Evolutionary conservation across 2,888 invertebrate species (phyloP).

Genomic region (Pristionchus entomophagus): DNA sequence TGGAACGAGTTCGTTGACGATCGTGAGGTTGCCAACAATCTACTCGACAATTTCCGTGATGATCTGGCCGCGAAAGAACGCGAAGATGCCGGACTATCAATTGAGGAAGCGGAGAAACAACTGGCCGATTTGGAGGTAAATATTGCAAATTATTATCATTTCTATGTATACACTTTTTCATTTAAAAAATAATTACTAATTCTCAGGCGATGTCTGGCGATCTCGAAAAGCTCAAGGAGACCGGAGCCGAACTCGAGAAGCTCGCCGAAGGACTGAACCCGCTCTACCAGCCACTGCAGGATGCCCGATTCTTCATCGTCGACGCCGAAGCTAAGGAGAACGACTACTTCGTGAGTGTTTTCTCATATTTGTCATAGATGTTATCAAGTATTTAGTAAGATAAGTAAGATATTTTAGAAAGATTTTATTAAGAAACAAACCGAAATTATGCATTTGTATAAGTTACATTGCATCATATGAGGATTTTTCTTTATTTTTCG

Average conservation of each 20-base stretch:
- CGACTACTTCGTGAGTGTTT: constrained; percentile 27
- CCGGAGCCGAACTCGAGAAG: background rate
- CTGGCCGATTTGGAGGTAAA: constrained; percentile 35
- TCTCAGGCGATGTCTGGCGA: constrained; percentile 22
- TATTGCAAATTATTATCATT: background rate
- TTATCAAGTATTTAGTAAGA: background rate
- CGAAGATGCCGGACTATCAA: background rate
- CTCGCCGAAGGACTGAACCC: constrained; percentile 10
- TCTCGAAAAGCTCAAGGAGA: constrained; percentile 27
- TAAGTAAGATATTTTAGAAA: background rate
- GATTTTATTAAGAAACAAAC: background rate
- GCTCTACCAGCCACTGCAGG: constrained; percentile 33
- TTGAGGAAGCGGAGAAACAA: constrained; percentile 2
- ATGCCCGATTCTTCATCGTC: constrained; percentile 44
- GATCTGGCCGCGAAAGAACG: background rate
- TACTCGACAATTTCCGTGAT: constrained; percentile 55
- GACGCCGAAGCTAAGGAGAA: constrained; percentile 27
- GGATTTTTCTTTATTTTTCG: background rate
- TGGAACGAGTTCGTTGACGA: constrained; percentile 62
- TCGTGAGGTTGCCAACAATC: constrained; percentile 59
- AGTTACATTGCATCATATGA: no score
- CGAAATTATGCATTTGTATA: background rate
- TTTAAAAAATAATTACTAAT: background rate
- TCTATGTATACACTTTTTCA: no score
- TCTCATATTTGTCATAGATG: background rate